Evolutionary conservation across 2,797 vertebrate species (phyloP).

Genomic region (Cirrhinus molitorella): DNA sequence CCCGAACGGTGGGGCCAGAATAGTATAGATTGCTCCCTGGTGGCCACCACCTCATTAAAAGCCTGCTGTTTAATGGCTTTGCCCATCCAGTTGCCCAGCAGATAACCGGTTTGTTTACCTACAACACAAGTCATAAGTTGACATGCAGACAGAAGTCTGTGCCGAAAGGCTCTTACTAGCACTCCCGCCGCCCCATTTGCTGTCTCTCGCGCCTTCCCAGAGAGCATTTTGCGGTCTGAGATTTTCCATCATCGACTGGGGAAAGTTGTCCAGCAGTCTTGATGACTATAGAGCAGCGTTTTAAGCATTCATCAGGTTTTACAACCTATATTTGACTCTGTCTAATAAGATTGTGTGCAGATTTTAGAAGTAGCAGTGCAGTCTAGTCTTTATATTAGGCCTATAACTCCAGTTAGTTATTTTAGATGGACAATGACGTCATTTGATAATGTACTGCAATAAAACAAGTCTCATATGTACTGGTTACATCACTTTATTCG

Average conservation of each 20-base stretch:
- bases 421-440: background rate
- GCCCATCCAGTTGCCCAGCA: slow-evolving; percentile 53
- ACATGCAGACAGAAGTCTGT: slow-evolving; percentile 51
- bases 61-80: slow-evolving; percentile 56
- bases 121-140: slow-evolving; percentile 51
- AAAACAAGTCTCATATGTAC: slow-evolving; percentile 5
- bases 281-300: slow-evolving; percentile 44
- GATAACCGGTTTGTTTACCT: slow-evolving; percentile 53
- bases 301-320: slow-evolving; percentile 49
- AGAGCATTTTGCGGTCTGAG: slow-evolving; percentile 52
- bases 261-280: slow-evolving; percentile 33
- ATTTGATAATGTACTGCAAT: background rate
- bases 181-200: slow-evolving; percentile 24
- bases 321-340: slow-evolving; percentile 40
- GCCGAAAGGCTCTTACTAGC: slow-evolving; percentile 35
- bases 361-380: slow-evolving; percentile 15
- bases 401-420: background rate
- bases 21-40: slow-evolving; percentile 36
- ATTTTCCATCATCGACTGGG: slow-evolving; percentile 48
- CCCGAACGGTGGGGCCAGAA: slow-evolving; percentile 46
- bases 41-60: slow-evolving; percentile 60
- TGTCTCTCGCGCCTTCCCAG: slow-evolving; percentile 38
- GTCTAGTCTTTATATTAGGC: slow-evolving; percentile 28
- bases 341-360: slow-evolving; percentile 46
- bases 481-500: slow-evolving; percentile 46